Base-by-base conservation (phyloP, 2,113 vertebrate species). In the Xyrauchen texanus region DNA sequence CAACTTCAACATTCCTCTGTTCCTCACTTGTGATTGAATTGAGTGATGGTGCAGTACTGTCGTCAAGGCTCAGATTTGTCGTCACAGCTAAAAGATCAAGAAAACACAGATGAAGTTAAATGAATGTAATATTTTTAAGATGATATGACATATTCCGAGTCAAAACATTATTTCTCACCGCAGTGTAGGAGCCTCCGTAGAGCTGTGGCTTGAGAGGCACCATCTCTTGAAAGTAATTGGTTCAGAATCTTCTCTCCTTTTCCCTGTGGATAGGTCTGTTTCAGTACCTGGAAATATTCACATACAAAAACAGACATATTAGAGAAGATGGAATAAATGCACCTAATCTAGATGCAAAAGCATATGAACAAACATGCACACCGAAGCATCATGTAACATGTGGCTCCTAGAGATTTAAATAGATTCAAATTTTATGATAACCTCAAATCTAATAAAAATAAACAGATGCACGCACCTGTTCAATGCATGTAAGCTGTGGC, bases 111-210 rank as follows among this genome's bases (percentile, higher is more conserved):
- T 68, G 2, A 55, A 44, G 21, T 34, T 42, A 44, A 63, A 80
- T 34, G 7, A 60, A 2, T 76, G 7, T 44, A 9, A 61, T 12
- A 9, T 53, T 79, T 13, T 34, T n/a, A 8, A 57, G 13, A 7
- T 49, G n/a, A 55, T 4, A 1, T 42, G 55, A 9, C 3, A 42
- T 42, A 45, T 34, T 60, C 65, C 7, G 9, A 7, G 16, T 0
- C 15, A 7, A 81, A n/a, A 64, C 16, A 12, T 8, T 63, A 9
- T 44, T 64, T 79, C 83, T 88, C 68, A 92, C 91, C 88, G 52
- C 86, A 88, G 75, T 60, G 84, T 60, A 92, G 83, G 44, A 93
- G 89, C 8, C 83, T 89, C 83, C 83, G 86, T 8, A 92, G 76
- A 44, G 86, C 76, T 1, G 60, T 65, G 8, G 82, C 77, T 42